Evolutionary conservation across 2,797 vertebrate species (phyloP), one percentile per base, ranked within the genome.

Genomic region (Oryzias dopingdopingensis): DNA sequence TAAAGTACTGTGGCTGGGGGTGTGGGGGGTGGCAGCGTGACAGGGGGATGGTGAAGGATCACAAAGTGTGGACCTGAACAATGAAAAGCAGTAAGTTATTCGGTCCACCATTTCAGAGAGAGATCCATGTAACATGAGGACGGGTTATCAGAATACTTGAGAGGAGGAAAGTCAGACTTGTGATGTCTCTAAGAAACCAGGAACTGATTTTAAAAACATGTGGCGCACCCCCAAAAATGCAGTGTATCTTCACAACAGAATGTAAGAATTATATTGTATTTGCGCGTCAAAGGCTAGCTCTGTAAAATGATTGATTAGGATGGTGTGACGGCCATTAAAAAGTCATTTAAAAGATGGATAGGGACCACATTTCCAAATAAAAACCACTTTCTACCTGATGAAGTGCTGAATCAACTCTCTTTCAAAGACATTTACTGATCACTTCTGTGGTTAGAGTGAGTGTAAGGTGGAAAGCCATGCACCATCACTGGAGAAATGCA

Each of bases 291-390:
- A 86, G 85, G 76, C 79, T 67, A 76, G 77, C 84, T 86, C 78
- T 77, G 76, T 77, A 72, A 75, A 70, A 84, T 92, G 92, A 93
- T 92, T 91, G 92, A 93, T 93, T 91, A 86, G 86, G 87, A 87
- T 85, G 83, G 90, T 86, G 88, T 89, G 88, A 89, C 85, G 84
- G 89, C 89, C 91, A 93, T 93, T 93, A 92, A 92, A 93, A 92
- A 91, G 91, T 92, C 86, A 92, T 93, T 93, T 92, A 90, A 90
- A 92, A 91, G 91, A 93, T 91, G 89, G 91, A 92, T 91, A 90
- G 90, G 87, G 88, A 87, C 87, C 86, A 91, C 87, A 85, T 91
- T 87, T 91, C 85, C 86, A 90, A 91, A 91, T 91, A 91, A 91
- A 91, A 91, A 90, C 88, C 89, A 89, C 89, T 90, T 88, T 89